Base-by-base conservation (phyloP, 2,113 vertebrate genomes). In the Zootoca vivipara region DNA sequence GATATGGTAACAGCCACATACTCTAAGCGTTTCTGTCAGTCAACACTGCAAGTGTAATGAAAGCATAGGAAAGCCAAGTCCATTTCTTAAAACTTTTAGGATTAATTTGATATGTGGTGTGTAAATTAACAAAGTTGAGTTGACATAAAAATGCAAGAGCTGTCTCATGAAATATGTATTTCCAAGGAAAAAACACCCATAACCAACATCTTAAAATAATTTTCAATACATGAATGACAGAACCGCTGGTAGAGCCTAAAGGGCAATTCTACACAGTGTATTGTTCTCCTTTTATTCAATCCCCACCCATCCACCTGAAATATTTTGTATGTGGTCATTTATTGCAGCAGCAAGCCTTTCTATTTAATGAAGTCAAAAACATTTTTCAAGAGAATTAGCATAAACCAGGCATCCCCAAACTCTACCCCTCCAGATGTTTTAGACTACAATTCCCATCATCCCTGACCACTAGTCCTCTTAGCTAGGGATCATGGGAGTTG, bases 21-120 rank as follows among this genome's bases (percentile, higher is more conserved):
- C n/a, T 46, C 92, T 93, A 95, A 95, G 72, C 82, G 72, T 85
- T 89, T 95, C 93, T 93, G 91, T 90, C 95, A 93, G 85, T 94
- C 92, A 91, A 86, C 92, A 92, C 87, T 58, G 86, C 72, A 86
- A 64, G 65, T 2, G 58, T 42, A 90, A 93, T 67, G 75, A 87
- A 89, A 91, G 78, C 24, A 72, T 84, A 83, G 73, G 73, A 87
- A 30, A 26, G 74, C 28, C 40, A 81, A 42, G 35, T 84, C 89
- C 18, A 6, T 83, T 95, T 85, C 78, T 82, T 30, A 78, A 82
- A 94, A 93, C 52, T 94, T 77, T 92, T 0, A 82, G 77, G 24
- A 89, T 42, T 62, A 87, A 72, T 5, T 79, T 13, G 82, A 75
- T 70, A 80, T 18, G n/a, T 9, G 30, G n/a, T 24, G 6, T 40